A percentile compares a stretch with the other conserved stretches of the same genome.
These are phyloP conservation scores for Phainopepla nitens DNA, from an alignment of 2,113 vertebrate species.

Conservation along the genomic window DNA sequence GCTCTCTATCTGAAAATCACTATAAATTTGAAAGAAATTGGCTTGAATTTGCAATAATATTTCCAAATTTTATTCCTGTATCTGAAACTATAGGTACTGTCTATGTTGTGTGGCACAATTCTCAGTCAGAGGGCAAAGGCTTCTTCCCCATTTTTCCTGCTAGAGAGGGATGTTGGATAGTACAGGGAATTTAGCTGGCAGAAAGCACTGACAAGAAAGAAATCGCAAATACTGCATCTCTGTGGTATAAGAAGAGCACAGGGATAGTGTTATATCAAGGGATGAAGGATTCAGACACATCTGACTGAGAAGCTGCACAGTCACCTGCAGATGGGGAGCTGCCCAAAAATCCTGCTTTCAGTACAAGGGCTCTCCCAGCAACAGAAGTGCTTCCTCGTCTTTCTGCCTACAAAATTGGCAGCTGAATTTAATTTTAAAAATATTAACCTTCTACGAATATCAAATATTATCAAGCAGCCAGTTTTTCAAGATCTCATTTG, in stretches of 20 bases:
- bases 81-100: neutral
- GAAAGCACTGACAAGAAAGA: neutral
- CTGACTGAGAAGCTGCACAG: fast-evolving
- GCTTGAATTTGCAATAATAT: neutral
- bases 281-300: fast-evolving
- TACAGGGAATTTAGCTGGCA: neutral
- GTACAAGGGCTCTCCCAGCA: neutral
- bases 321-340: neutral
- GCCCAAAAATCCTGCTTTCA: neutral
- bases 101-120: fast-evolving
- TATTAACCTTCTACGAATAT: fast-evolving
- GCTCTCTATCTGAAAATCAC: neutral
- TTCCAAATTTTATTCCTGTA: neutral
- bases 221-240: neutral
- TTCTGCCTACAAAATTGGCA: neutral
- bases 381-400: neutral
- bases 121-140: neutral
- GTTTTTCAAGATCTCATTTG: neutral
- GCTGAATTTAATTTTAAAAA: neutral
- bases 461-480: neutral
- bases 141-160: neutral
- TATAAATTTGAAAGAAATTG: neutral
- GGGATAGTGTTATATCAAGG: neutral
- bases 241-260: neutral
- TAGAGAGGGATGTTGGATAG: neutral